phyloP scores from a whole-genome alignment of 2,888 invertebrate genomes.

The Bhutanitis thaidina region DNA sequence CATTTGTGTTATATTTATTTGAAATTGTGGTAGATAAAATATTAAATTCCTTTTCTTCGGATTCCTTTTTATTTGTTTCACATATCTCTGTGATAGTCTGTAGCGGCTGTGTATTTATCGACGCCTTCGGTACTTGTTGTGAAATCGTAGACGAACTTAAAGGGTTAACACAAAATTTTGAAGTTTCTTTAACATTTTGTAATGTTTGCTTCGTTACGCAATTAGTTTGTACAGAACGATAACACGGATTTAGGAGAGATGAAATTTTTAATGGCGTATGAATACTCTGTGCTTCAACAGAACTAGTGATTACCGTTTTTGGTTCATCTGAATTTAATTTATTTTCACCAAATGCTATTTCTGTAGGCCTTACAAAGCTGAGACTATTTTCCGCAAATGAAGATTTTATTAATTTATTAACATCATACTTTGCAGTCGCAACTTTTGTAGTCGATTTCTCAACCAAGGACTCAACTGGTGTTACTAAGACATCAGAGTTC shows the following conservation, averaged over 20 bases:
- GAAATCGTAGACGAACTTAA: background rate
- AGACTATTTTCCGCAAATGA: background rate
- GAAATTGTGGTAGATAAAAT: background rate
- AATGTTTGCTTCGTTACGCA: background rate
- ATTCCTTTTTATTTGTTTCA: slow-evolving; percentile 3
- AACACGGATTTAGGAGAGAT: slow-evolving; percentile 42
- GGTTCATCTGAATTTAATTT: background rate
- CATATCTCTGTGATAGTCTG: slow-evolving; percentile 11
- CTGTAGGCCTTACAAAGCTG: background rate
- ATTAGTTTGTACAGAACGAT: slow-evolving; percentile 32
- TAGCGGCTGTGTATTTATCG: slow-evolving; percentile 4
- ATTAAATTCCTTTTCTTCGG: background rate
- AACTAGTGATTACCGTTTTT: background rate
- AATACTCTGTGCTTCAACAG: slow-evolving; percentile 16
- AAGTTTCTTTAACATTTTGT: background rate
- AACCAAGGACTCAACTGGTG: too few relatives aligned
- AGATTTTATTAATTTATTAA: background rate
- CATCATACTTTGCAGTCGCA: background rate
- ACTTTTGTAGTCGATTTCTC: background rate
- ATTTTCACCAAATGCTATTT: background rate
- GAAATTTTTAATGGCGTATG: slow-evolving; percentile 62
- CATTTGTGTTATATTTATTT: slow-evolving; percentile 15
- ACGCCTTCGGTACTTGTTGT: background rate
- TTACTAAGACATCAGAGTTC: background rate
- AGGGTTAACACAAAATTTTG: background rate